A percentile compares a stretch with the other conserved stretches of the same genome.
Evolutionary conservation across 1,140 invertebrate genomes (phyloP).

Genomic region (Conopomorpha cramerella): DNA sequence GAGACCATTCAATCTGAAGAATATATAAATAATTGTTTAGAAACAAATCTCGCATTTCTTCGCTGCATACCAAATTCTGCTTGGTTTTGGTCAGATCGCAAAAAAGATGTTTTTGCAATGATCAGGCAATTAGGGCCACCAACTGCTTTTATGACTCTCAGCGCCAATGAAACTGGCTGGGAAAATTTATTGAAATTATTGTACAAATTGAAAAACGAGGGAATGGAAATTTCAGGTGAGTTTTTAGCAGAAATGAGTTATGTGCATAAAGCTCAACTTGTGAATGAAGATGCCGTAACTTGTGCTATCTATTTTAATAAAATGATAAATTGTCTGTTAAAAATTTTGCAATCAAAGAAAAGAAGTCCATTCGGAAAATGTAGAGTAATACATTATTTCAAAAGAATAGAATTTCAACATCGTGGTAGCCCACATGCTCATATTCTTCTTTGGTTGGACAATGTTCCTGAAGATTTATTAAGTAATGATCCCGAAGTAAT

Average conservation of each 20-base stretch:
- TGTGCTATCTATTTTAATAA: slow-evolving; percentile 44
- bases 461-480: no score
- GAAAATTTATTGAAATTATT: slow-evolving; percentile 25
- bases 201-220: slow-evolving; percentile 27
- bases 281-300: slow-evolving; percentile 45
- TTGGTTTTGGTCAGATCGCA: slow-evolving; percentile 21
- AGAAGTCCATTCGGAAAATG: slow-evolving; percentile 30
- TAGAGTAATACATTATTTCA: slow-evolving; percentile 24
- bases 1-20: no score
- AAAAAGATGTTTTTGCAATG: slow-evolving; percentile 45
- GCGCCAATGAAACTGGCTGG: slow-evolving; percentile 41
- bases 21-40: slow-evolving; percentile 5
- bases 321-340: no score
- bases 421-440: slow-evolving; percentile 23
- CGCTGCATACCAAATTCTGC: slow-evolving; percentile 17
- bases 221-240: slow-evolving; percentile 14
- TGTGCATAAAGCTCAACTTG: slow-evolving; percentile 17
- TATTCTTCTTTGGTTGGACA: slow-evolving; percentile 10
- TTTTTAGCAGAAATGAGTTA: slow-evolving; percentile 10
- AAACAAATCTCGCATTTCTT: slow-evolving; percentile 12
- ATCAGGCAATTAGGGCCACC: slow-evolving; percentile 31
- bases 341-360: no score
- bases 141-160: slow-evolving; percentile 29
- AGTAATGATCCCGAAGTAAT: no score
- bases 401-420: slow-evolving; percentile 51